phyloP scores from a whole-genome alignment of 2,113 vertebrate species.

The Nesogale talazaci region DNA sequence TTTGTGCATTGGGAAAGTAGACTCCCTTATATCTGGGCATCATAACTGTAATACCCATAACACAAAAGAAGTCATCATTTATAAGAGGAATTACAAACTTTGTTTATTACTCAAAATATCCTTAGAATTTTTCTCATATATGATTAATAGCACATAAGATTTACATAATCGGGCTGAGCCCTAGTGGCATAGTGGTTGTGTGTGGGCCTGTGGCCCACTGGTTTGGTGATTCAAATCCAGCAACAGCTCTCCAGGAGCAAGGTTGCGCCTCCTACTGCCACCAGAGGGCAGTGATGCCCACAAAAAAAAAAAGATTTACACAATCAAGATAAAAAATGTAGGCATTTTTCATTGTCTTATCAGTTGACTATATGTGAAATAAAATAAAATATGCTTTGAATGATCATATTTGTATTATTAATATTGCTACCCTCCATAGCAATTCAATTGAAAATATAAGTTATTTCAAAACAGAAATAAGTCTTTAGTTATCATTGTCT shows the following conservation, averaged over 20 bases:
- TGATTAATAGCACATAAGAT: conserved; percentile 9
- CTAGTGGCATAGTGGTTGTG: too few relatives aligned
- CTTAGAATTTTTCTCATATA: not conserved
- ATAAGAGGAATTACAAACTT: not conserved
- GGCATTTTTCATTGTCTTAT: not conserved
- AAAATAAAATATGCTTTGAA: not conserved
- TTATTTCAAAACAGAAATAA: conserved; percentile 41
- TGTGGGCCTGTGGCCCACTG: too few relatives aligned
- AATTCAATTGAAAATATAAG: conserved; percentile 37
- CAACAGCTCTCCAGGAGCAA: too few relatives aligned
- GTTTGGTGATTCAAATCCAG: too few relatives aligned
- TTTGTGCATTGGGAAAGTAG: not conserved
- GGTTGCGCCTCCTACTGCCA: too few relatives aligned
- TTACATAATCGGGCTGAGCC: not conserved
- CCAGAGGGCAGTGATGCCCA: too few relatives aligned
- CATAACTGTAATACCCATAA: not conserved
- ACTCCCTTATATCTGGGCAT: not conserved
- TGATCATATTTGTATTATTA: not conserved
- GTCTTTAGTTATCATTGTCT: conserved; percentile 56
- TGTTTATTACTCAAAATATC: not conserved
- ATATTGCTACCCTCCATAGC: not conserved
- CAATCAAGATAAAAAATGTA: conserved; percentile 31
- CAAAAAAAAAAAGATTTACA: conserved; percentile 34
- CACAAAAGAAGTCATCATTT: not conserved
- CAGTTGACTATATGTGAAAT: conserved; percentile 6